Base-by-base conservation (phyloP, 2,797 vertebrate species). In the Babyrousa celebensis region DNA sequence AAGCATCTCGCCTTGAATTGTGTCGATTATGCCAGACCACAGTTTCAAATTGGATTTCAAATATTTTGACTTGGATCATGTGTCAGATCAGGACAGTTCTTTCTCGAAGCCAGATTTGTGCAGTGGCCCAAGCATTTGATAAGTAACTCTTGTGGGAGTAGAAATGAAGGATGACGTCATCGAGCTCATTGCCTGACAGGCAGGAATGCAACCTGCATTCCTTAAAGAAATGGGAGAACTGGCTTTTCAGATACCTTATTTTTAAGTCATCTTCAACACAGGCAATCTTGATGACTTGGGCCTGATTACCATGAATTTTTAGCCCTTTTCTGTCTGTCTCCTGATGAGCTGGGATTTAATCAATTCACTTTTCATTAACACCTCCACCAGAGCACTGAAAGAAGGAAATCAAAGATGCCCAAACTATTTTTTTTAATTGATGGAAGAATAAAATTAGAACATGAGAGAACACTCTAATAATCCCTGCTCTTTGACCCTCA, bases 361-460 rank as follows among this genome's bases (percentile, higher is more conserved):
- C 65, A 74, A 74, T 74, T 96, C 27, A 43, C n/a, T 96, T 91
- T 70, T 89, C 79, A 82, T 60, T 83, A 92, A 58, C 75, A 82
- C 54, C n/a, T 74, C 62, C 15, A 8, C 48, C 68, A 63, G 86
- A 80, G 43, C 9, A 78, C 25, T 78, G 25, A 70, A 95, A 84
- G 48, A 78, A 54, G 79, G 32, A 74, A 74, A 82, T 60, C 83
- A 70, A 77, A 72, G 60, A 60, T 58, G 10, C 15, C 17, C 54
- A 21, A n/a, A 25, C 16, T 93, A 89, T 62, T 60, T 65, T 67
- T 29, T 29, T 58, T 90, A 65, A 78, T 36, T 89, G 58, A 60
- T 12, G 60, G 17, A 60, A 87, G 27, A 63, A 75, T 85, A 93
- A 91, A 92, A 86, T 82, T 52, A 96, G 74, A 77, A 85, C 40